Conservation (phyloP, 2,113 vertebrate species). For the Datnioides undecimradiatus region DNA sequence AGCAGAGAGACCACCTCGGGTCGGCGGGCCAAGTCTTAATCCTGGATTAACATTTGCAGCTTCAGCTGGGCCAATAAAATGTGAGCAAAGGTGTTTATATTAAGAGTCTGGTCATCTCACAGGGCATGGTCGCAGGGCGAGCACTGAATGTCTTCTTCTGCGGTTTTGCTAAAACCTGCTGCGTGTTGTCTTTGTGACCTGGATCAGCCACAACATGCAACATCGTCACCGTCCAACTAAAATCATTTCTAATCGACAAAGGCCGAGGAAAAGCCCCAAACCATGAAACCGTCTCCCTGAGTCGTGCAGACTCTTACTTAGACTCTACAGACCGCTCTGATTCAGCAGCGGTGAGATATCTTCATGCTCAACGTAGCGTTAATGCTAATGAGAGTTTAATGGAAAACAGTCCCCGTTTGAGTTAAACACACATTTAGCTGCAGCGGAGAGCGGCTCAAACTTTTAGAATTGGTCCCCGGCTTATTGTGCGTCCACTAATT, state of each 20-base stretch:
- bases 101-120: not conserved
- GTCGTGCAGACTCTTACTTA: too few species aligned
- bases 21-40: not conserved
- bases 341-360: constrained; percentile 3
- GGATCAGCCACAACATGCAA: too few species aligned
- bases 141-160: too few species aligned
- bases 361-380: not conserved
- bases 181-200: too few species aligned
- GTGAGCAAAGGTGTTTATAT: not conserved
- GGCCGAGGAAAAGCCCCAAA: too few species aligned
- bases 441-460: not conserved
- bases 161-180: not conserved
- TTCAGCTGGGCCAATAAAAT: not conserved
- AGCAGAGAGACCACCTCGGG: not conserved
- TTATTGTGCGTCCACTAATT: not conserved
- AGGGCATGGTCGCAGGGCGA: too few species aligned
- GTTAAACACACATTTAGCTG: constrained; percentile 23
- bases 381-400: constrained; percentile 15
- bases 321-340: not conserved
- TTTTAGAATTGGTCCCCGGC: not conserved
- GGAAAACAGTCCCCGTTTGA: not conserved
- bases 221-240: too few species aligned
- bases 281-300: not conserved
- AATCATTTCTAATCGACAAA: not conserved
- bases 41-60: not conserved